Percentiles rank a stretch among this genome's conserved stretches.
These are phyloP conservation scores for Borostomias antarcticus DNA, from an alignment of 2,797 vertebrate species.

Conservation along the genomic window DNA sequence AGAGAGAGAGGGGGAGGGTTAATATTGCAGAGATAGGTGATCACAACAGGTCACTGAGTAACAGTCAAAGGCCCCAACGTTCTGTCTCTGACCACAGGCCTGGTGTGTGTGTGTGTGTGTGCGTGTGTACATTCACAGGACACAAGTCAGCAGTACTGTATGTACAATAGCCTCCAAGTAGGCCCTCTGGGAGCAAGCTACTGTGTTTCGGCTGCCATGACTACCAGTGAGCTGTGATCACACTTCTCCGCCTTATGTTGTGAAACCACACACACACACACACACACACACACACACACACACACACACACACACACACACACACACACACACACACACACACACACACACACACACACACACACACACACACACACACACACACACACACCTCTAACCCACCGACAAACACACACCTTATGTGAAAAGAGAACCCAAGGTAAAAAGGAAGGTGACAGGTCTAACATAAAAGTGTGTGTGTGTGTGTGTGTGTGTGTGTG, in stretches of 20 bases:
- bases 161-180: slow-evolving; percentile 36
- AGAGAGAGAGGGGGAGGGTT: slow-evolving; percentile 37
- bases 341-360: background rate
- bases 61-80: slow-evolving; percentile 43
- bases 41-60: slow-evolving; percentile 69
- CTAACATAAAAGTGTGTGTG: background rate
- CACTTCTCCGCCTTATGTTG: background rate
- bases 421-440: too few species aligned
- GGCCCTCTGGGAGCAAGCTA: slow-evolving; percentile 41
- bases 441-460: background rate
- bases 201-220: slow-evolving; percentile 35
- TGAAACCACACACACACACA: background rate
- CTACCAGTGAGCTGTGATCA: slow-evolving; percentile 29
- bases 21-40: slow-evolving; percentile 57
- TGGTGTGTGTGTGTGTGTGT: slow-evolving; percentile 50
- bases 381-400: background rate
- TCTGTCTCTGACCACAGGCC: slow-evolving; percentile 46
- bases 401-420: background rate
- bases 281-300: background rate
- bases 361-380: background rate
- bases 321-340: background rate
- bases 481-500: slow-evolving; percentile 11
- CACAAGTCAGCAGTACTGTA: slow-evolving; percentile 45
- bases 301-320: background rate
- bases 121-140: slow-evolving; percentile 38